Conservation (phyloP, 2,113 vertebrate species). For the Myodes glareolus region DNA sequence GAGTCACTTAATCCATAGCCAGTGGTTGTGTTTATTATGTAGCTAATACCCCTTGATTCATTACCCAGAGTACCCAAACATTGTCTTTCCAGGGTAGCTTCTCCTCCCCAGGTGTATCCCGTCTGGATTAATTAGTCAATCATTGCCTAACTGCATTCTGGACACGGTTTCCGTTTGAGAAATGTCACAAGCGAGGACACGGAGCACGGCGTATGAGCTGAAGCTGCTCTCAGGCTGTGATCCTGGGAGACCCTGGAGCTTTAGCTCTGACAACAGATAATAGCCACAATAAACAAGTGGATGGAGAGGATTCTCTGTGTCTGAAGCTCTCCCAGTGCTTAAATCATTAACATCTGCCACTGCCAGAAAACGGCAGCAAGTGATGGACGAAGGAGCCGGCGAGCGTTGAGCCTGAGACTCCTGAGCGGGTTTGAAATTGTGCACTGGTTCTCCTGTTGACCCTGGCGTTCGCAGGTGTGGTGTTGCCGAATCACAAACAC, state of each 20-base stretch:
- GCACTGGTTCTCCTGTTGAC: background rate
- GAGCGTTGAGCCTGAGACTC: background rate
- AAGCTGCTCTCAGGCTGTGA: background rate
- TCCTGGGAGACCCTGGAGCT: background rate
- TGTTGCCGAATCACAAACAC: background rate
- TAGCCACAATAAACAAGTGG: background rate
- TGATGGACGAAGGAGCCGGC: background rate
- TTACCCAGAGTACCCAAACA: background rate
- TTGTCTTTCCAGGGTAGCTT: background rate
- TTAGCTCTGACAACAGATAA: background rate
- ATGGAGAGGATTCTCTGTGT: background rate
- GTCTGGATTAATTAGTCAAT: constrained; percentile 11
- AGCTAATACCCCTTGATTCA: background rate
- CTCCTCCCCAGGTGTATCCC: background rate
- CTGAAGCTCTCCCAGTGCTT: background rate
- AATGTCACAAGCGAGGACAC: background rate
- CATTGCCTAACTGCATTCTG: background rate
- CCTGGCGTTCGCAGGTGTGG: background rate
- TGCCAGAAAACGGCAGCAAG: background rate
- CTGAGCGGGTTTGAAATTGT: background rate
- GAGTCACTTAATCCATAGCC: constrained; percentile 12
- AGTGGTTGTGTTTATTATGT: background rate
- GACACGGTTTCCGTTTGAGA: background rate
- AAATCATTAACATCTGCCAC: background rate
- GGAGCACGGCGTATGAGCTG: background rate